These are phyloP conservation scores for Acrossocheilus fasciatus DNA, from an alignment of 2,797 vertebrate species.

Conservation along the genomic window DNA sequence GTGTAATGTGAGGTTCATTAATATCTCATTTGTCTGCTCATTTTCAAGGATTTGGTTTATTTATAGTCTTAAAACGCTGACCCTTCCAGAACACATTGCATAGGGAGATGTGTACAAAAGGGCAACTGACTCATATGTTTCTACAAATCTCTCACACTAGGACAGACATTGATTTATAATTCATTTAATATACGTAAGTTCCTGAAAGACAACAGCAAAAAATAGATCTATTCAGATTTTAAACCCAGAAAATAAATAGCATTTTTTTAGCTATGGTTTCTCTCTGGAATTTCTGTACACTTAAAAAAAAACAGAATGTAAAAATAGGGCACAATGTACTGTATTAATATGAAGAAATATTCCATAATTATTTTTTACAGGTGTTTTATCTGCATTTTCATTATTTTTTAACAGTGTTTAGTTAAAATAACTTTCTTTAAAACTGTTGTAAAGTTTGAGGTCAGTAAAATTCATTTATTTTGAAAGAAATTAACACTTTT, in stretches of 20 bases:
- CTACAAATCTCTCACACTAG: neutral
- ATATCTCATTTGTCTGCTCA: slow-evolving; percentile 15
- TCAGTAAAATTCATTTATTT: neutral
- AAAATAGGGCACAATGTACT: neutral
- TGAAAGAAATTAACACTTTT: neutral
- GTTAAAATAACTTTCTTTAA: neutral
- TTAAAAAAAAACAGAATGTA: neutral
- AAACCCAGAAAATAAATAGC: neutral
- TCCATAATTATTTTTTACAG: too few relatives aligned
- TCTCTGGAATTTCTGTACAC: neutral
- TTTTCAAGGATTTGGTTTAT: slow-evolving; percentile 40
- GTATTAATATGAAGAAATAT: neutral
- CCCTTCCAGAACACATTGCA: slow-evolving; percentile 8
- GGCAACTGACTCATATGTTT: slow-evolving; percentile 9
- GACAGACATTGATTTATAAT: neutral
- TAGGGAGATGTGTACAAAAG: slow-evolving; percentile 9
- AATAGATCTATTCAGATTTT: neutral
- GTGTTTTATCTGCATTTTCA: too few relatives aligned
- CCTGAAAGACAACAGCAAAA: neutral
- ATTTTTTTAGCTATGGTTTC: neutral
- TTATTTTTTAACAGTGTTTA: neutral
- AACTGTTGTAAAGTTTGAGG: neutral
- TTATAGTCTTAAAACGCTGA: slow-evolving; percentile 25
- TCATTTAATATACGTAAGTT: neutral
- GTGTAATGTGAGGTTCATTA: slow-evolving; percentile 2